These are phyloP conservation scores for Podarcis cretensis DNA, from an alignment of 2,113 vertebrate species.

Conservation along the genomic window DNA sequence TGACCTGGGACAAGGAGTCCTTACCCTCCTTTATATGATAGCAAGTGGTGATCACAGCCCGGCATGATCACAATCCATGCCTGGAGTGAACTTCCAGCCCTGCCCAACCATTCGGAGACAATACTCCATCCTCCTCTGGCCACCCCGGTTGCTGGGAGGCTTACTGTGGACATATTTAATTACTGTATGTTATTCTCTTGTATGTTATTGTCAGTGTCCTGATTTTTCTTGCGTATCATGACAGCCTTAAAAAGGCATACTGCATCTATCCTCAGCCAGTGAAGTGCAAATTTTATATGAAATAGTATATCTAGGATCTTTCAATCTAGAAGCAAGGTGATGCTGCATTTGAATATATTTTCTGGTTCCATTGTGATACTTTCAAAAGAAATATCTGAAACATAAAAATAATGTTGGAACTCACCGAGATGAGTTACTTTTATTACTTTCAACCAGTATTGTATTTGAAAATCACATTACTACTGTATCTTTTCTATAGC, in stretches of 20 bases:
- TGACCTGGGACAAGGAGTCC: background rate
- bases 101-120: too few relatives aligned
- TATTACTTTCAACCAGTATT: background rate
- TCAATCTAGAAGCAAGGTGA: background rate
- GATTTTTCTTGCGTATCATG: background rate
- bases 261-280: background rate
- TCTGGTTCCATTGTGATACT: background rate
- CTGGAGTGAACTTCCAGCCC: too few relatives aligned
- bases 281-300: background rate
- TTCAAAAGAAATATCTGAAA: slow-evolving; percentile 23
- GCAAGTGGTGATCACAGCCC: too few relatives aligned
- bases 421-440: background rate
- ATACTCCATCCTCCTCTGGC: too few relatives aligned
- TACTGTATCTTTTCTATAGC: background rate
- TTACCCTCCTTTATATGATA: background rate
- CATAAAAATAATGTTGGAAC: slow-evolving; percentile 6
- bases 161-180: too few relatives aligned
- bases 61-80: too few relatives aligned
- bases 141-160: too few relatives aligned
- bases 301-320: slow-evolving; percentile 41
- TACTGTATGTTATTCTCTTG: background rate
- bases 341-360: slow-evolving; percentile 15
- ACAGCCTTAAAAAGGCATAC: background rate
- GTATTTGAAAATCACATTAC: background rate
- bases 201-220: background rate